Evolutionary conservation across 2,113 vertebrate genomes (phyloP).

Genomic region (Burhinus bistriatus): DNA sequence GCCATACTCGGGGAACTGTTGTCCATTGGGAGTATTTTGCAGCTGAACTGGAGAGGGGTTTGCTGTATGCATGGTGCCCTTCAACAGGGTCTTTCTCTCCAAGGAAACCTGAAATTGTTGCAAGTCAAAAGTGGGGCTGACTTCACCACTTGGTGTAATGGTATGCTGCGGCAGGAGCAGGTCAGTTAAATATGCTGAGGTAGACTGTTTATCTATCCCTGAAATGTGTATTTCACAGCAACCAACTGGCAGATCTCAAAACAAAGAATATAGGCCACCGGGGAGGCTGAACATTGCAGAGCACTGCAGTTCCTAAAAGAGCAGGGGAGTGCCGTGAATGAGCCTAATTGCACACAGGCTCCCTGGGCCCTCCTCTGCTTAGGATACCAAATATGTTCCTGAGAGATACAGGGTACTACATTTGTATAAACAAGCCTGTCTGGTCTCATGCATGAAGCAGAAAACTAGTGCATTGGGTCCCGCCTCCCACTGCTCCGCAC

Average conservation of each 20-base stretch:
- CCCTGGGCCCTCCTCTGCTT: not conserved
- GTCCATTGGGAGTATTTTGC: not conserved
- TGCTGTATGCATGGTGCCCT: not conserved
- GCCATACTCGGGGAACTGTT: fast-evolving
- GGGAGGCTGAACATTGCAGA: not conserved
- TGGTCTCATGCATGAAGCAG: not conserved
- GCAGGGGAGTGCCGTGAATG: not conserved
- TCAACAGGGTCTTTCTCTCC: not conserved
- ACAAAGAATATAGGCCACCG: not conserved
- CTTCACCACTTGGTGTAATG: not conserved
- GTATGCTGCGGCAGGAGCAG: not conserved
- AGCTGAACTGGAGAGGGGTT: not conserved
- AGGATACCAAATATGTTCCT: not conserved
- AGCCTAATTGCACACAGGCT: not conserved
- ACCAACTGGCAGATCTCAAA: not conserved
- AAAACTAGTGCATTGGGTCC: not conserved
- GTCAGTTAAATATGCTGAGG: not conserved
- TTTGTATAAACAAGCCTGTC: not conserved
- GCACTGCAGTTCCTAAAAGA: not conserved
- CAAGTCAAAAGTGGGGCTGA: not conserved
- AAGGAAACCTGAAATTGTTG: not conserved
- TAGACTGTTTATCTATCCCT: not conserved
- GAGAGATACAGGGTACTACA: not conserved
- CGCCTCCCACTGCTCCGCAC: not conserved
- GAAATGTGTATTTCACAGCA: not conserved